Percentiles rank a stretch among this genome's conserved stretches.
These are phyloP conservation scores for Samia ricini DNA, from an alignment of 1,140 invertebrate species.

Conservation along the genomic window DNA sequence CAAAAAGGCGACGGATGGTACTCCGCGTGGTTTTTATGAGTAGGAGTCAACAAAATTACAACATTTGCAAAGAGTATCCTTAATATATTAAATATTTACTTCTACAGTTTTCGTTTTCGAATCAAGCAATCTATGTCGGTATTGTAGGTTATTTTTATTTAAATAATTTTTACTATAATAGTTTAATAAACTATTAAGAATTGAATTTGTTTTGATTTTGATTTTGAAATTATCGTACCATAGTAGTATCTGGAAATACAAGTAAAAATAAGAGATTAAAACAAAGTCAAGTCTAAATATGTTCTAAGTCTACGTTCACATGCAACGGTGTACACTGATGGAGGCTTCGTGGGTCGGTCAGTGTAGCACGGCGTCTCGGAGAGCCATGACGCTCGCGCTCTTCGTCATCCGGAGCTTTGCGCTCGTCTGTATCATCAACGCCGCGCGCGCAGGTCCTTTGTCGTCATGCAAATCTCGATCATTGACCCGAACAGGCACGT, in stretches of 20 bases:
- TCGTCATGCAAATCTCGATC: conserved; percentile 52
- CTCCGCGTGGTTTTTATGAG: too few species aligned
- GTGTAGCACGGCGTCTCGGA: conserved; percentile 33
- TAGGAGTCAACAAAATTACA: too few species aligned
- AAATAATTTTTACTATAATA: too few species aligned
- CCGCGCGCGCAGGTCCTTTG: conserved; percentile 43
- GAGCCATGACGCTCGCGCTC: conserved; percentile 25
- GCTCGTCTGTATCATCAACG: conserved; percentile 27
- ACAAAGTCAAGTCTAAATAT: not conserved
- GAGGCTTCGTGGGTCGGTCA: conserved; percentile 14
- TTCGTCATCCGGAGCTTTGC: conserved; percentile 28
- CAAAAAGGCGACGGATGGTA: too few species aligned
- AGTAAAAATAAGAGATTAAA: not conserved
- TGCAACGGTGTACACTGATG: not conserved
- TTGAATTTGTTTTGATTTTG: too few species aligned
- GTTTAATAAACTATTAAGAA: too few species aligned
- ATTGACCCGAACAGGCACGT: conserved; percentile 53
- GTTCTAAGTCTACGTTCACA: not conserved
- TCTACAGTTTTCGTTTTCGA: too few species aligned
- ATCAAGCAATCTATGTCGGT: too few species aligned
- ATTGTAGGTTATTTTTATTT: too few species aligned
- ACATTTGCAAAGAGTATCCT: too few species aligned
- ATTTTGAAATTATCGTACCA: too few species aligned
- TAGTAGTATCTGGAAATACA: not conserved
- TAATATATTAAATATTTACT: too few species aligned